phyloP scores from a whole-genome alignment of 2,113 vertebrate genomes.

The Rhadina sibilatrix region DNA sequence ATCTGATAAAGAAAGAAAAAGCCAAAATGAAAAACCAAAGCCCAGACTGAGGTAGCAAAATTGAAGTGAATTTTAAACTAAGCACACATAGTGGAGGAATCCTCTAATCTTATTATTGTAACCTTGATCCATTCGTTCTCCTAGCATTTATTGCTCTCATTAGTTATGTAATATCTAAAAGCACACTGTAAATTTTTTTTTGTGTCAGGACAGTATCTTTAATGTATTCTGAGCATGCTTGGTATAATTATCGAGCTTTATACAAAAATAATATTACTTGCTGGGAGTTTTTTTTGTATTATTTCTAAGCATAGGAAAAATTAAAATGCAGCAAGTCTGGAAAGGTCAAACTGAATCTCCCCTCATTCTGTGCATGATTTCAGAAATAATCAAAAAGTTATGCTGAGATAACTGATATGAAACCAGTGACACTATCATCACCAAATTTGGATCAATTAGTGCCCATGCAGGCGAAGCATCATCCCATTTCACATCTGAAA shows the following conservation, averaged over 20 bases:
- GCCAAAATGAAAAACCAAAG: slow-evolving; percentile 16
- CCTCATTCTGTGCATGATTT: slow-evolving; percentile 21
- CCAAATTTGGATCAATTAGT: slow-evolving; percentile 38
- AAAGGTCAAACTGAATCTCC: slow-evolving; percentile 24
- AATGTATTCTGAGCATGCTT: slow-evolving; percentile 38
- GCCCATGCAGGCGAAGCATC: not conserved
- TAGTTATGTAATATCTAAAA: slow-evolving; percentile 30
- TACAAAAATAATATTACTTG: slow-evolving; percentile 35
- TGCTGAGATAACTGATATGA: not conserved
- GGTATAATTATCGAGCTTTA: not conserved
- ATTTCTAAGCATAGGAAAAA: slow-evolving; percentile 26
- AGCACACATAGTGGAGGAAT: not conserved
- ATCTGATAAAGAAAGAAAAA: slow-evolving; percentile 1
- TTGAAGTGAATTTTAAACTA: not conserved
- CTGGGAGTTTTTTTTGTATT: not conserved
- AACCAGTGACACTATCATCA: not conserved
- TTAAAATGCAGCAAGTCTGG: slow-evolving; percentile 22
- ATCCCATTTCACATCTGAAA: slow-evolving; percentile 22
- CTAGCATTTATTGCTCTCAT: slow-evolving; percentile 34
- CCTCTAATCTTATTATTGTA: not conserved
- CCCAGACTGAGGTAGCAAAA: not conserved
- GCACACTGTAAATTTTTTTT: not conserved
- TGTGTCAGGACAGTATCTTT: not conserved
- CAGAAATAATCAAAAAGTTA: slow-evolving; percentile 45
- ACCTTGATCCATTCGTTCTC: not conserved